These are phyloP conservation scores for Cercopithecus hamlyni DNA, from an alignment of 2,797 vertebrate genomes.

Conservation along the genomic window DNA sequence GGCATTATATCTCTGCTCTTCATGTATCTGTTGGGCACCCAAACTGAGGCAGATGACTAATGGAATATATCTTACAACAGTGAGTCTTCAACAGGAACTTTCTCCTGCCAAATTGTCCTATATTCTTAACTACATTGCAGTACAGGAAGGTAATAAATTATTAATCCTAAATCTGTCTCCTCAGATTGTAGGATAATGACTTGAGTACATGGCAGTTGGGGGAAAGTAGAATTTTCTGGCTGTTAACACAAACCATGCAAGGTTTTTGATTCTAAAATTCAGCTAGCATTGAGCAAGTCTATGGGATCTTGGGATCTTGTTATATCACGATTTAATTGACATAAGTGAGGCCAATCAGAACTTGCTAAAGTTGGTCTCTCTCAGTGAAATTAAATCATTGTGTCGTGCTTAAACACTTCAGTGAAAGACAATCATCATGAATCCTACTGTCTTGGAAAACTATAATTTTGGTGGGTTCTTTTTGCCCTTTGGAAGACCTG, in stretches of 20 bases:
- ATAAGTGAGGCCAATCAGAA: constrained; percentile 31
- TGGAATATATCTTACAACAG: constrained; percentile 51
- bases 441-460: constrained; percentile 30
- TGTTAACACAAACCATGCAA: constrained; percentile 47
- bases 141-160: constrained; percentile 75
- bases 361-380: constrained; percentile 28
- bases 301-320: constrained; percentile 24
- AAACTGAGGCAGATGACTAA: constrained; percentile 71
- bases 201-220: constrained; percentile 56
- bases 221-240: constrained; percentile 57
- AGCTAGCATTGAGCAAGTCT: constrained; percentile 38
- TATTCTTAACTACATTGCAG: constrained; percentile 75
- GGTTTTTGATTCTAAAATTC: constrained; percentile 57
- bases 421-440: constrained; percentile 37
- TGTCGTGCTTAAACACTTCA: constrained; percentile 54
- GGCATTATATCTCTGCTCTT: constrained; percentile 26
- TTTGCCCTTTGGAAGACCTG: constrained; percentile 45
- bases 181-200: constrained; percentile 68
- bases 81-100: constrained; percentile 72
- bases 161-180: constrained; percentile 78
- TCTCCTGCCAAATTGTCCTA: constrained; percentile 71
- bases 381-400: constrained; percentile 35
- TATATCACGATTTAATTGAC: constrained; percentile 62
- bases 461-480: constrained; percentile 46
- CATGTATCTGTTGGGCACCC: constrained; percentile 55